Conservation (phyloP, 2,113 vertebrate species). For the Garra rufa region DNA sequence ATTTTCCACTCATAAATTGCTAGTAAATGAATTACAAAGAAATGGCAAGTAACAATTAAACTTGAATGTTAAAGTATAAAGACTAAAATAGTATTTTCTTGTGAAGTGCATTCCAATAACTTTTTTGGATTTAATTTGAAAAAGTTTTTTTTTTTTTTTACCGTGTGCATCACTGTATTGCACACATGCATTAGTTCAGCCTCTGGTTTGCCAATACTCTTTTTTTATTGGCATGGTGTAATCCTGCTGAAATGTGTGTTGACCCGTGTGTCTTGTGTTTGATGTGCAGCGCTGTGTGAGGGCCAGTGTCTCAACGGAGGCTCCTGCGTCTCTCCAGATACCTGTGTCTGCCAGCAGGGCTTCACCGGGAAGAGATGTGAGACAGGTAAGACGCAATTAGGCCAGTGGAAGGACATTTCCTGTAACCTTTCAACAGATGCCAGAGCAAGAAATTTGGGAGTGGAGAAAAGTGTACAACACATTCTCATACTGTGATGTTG, state of each 20-base stretch:
- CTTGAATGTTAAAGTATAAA: too few species aligned
- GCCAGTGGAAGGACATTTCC: not conserved
- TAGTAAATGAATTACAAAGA: too few species aligned
- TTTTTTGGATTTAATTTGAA: too few species aligned
- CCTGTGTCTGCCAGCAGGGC: conserved; percentile 86
- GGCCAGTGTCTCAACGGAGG: conserved; percentile 85
- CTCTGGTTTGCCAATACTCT: not conserved
- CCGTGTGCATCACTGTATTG: not conserved
- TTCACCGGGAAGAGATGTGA: conserved; percentile 88
- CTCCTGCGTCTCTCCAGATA: conserved; percentile 82
- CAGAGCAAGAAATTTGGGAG: not conserved
- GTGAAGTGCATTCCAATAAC: not conserved
- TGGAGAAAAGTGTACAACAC: not conserved
- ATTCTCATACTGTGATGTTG: not conserved
- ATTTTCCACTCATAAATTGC: too few species aligned
- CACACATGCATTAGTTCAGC: not conserved
- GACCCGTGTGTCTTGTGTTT: conserved; percentile 51
- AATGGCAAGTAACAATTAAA: too few species aligned
- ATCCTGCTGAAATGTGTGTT: conserved; percentile 6
- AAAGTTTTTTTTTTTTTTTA: not conserved
- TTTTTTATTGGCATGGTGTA: not conserved
- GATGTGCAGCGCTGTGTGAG: conserved; percentile 83
- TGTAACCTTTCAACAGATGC: not conserved
- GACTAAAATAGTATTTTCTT: not conserved
- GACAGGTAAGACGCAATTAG: conserved; percentile 74